Base-by-base conservation (phyloP, 2,797 vertebrate genomes). In the Anguilla megastoma region DNA sequence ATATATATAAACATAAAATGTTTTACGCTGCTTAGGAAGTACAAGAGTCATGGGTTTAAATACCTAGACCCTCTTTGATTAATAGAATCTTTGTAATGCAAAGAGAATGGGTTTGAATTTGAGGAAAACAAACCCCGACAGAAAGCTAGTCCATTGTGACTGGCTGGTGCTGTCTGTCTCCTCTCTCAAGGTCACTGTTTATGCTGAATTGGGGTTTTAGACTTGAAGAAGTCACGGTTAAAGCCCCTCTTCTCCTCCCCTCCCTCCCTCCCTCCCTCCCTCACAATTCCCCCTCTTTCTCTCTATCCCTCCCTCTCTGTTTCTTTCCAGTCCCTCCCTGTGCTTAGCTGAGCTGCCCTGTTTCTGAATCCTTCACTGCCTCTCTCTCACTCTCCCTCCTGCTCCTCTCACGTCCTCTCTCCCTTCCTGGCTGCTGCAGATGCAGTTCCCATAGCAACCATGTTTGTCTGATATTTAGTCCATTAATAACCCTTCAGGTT, bases 361-460 rank as follows among this genome's bases (percentile, higher is more conserved):
- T 45, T 8, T 24, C 88, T 63, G 88, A 14, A 48, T 12, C 60
- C 33, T 52, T 33, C 85, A 27, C 54, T 27, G 7, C 50, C 74
- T 71, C 85, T 41, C 45, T 84, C 27, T 90, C 91, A 91, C 90
- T 54, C 27, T 74, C 56, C 30, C 36, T 69, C 79, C 90, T 24
- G 21, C 86, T 83, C 52, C 24, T 27, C 58, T 48, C 33, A 58
- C 52, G 50, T 21, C 63, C 71, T 69, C 58, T 41, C 41, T 84
- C n/a, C 60, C 60, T 45, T 33, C n/a, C n/a, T 86, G 76, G 90
- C 91, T 88, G 92, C 95, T 96, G 95, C 95, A 93, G 95, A 96
- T 96, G 95, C 94, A 96, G 96, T 97, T 96, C 91, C 96, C 95
- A 96, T 97, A 93, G 96, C 94, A 96, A 97, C 96, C 92, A 92